Percentiles rank a stretch among this genome's conserved stretches.
phyloP scores from a whole-genome alignment of 2,113 vertebrate species.

The Nymphicus hollandicus region DNA sequence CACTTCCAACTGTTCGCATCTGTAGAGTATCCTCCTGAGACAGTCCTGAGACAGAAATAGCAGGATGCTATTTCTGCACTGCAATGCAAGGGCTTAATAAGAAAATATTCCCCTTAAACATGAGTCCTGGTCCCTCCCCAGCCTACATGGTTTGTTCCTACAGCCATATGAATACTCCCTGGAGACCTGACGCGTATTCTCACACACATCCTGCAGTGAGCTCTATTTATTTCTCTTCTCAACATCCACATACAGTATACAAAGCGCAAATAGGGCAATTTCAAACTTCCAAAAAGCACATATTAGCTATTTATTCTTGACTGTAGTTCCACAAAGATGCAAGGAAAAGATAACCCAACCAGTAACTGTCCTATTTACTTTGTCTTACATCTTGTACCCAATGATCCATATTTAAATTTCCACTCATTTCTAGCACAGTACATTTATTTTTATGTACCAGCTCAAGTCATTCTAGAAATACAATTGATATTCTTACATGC shows the following conservation, averaged over 20 bases:
- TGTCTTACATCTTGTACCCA: not conserved
- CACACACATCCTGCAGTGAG: not conserved
- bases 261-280: not conserved
- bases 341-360: not conserved
- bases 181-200: not conserved
- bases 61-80: not conserved
- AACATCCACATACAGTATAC: not conserved
- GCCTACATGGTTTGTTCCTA: not conserved
- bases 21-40: not conserved
- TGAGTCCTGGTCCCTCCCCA: not conserved
- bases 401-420: not conserved
- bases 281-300: not conserved
- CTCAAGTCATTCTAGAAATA: conserved; percentile 6
- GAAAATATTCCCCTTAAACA: not conserved
- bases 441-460: conserved; percentile 20
- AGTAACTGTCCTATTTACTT: not conserved
- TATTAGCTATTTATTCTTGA: not conserved
- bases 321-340: not conserved
- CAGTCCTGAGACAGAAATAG: not conserved
- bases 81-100: not conserved
- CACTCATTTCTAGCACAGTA: conserved; percentile 8
- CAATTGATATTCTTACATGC: not conserved
- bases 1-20: not conserved
- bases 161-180: not conserved
- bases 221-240: not conserved